Conservation (phyloP, 2,797 vertebrate genomes). For the Megalops cyprinoides region DNA sequence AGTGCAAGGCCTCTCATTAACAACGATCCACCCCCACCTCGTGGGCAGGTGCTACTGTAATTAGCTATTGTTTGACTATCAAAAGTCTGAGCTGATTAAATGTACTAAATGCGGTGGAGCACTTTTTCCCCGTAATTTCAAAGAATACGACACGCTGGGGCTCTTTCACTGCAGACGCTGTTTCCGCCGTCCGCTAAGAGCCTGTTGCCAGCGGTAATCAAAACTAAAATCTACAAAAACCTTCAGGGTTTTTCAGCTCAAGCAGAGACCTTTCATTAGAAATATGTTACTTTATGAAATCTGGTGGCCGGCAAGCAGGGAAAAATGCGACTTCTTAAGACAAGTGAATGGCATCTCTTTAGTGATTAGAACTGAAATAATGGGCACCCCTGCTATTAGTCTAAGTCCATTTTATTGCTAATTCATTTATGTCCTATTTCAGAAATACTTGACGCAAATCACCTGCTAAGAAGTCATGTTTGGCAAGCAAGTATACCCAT, state of each 20-base stretch:
- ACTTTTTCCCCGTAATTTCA: conserved; percentile 94
- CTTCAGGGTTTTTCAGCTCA: conserved; percentile 91
- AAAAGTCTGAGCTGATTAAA: conserved; percentile 99
- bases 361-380: conserved; percentile 98
- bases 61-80: conserved; percentile 99
- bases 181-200: conserved; percentile 94
- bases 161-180: conserved; percentile 90
- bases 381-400: conserved; percentile 93
- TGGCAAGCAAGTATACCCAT: conserved; percentile 93
- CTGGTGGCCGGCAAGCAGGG: conserved; percentile 89
- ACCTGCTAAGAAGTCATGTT: conserved; percentile 97
- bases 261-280: conserved; percentile 99
- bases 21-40: conserved; percentile 86
- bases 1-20: conserved; percentile 86
- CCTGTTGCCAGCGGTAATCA: conserved; percentile 99
- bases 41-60: conserved; percentile 99
- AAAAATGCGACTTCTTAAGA: conserved; percentile 96
- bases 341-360: conserved; percentile 99
- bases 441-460: conserved; percentile 93
- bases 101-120: conserved; percentile 89
- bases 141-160: conserved; percentile 98
- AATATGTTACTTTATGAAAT: conserved; percentile 97
- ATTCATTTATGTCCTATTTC: conserved; percentile 99
- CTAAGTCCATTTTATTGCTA: conserved; percentile 99
- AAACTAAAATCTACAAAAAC: conserved; percentile 96